Evolutionary conservation across 2,888 invertebrate species (phyloP), one percentile per base, ranked within the genome.

Genomic region (Galeopsomyia nigrocyanea): DNA sequence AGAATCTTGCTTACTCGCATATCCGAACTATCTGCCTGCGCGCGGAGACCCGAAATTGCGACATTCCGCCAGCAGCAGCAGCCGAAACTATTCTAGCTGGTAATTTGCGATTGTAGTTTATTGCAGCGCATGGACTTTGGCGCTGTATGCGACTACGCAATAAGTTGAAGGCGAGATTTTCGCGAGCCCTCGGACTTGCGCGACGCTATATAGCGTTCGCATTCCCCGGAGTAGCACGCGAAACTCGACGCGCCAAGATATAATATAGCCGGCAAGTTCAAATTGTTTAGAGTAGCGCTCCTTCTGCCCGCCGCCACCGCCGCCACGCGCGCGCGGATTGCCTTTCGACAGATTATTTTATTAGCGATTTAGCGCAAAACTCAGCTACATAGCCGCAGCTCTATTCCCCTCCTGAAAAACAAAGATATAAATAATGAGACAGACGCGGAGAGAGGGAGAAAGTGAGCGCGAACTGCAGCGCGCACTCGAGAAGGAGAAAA

Each of bases 21-120:
- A 64, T 57, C 60, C 71, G 76, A 79, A 80, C 79, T 81, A 81
- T 82, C 79, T 77, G 79, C 79, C 78, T 78, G 75, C 77, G 9
- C 55, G 21, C 21, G 53, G 31, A 31, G 78, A 81, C 80, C 81
- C 82, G 84, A 83, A 85, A 85, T 85, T 85, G 85, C 85, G 86
- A 86, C 86, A 86, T 86, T 86, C 86, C 86, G 83, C 55, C 68
- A 10, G 39, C 39, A 39, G 3, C 31, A 31, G 39, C 39, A 10
- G 84, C 84, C 84, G 82, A 85, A 86, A 86, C 85, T 86, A 86
- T 86, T 86, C 82, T 85, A 86, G 85, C 86, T 83, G 75, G 86
- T 86, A 86, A 86, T 86, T 86, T 84, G 86, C 85, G 86, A 86
- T 86, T 84, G 86, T 86, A 84, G 84, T 86, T 86, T 86, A 86